phyloP scores from a whole-genome alignment of 2,113 vertebrate species.

The Coptodon rendalli region DNA sequence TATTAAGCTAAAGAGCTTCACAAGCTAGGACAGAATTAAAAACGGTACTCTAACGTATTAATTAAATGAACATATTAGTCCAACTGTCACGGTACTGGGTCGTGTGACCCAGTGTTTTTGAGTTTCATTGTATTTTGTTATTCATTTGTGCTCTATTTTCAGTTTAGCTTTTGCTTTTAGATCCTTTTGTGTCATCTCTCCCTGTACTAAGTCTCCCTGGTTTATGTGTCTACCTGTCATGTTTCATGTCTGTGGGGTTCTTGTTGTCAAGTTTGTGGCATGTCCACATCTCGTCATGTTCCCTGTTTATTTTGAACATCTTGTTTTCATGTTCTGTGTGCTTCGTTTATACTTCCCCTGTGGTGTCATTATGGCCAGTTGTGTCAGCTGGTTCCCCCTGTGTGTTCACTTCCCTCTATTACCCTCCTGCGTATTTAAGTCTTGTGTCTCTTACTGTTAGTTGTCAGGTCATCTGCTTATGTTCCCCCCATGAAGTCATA shows the following conservation, averaged over 20 bases:
- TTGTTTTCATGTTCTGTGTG: background rate
- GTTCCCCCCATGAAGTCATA: background rate
- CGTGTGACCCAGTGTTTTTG: background rate
- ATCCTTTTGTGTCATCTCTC: background rate
- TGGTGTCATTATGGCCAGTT: background rate
- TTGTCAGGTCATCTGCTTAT: background rate
- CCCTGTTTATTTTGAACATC: background rate
- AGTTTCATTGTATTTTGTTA: background rate
- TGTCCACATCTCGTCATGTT: no score
- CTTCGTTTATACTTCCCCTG: background rate
- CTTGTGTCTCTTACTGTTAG: background rate
- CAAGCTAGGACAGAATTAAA: background rate
- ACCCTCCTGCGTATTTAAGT: background rate
- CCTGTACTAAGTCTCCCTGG: background rate
- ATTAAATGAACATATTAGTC: background rate
- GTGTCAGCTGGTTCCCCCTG: background rate
- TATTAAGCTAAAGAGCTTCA: background rate
- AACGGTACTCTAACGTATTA: background rate
- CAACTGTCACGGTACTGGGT: background rate
- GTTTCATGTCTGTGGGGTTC: background rate
- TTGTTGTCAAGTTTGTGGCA: background rate
- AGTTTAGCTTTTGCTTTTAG: background rate
- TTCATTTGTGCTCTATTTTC: background rate
- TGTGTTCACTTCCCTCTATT: background rate
- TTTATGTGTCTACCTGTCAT: background rate